phyloP scores from a whole-genome alignment of 1,140 invertebrate species.

The Maconellicoccus hirsutus region DNA sequence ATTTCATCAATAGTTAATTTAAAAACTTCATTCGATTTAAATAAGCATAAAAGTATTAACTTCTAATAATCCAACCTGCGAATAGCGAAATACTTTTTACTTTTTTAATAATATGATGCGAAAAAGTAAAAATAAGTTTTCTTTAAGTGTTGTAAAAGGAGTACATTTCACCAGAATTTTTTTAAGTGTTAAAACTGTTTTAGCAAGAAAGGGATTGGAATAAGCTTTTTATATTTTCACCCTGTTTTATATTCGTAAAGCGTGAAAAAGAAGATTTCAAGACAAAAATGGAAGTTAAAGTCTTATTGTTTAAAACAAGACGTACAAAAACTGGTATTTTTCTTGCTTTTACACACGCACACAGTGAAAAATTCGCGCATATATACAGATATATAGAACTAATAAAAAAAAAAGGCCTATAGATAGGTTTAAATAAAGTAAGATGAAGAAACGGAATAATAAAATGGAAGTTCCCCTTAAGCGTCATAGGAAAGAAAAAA shows the following conservation, averaged over 20 bases:
- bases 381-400: neutral
- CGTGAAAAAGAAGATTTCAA: slow-evolving; percentile 11
- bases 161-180: slow-evolving; percentile 16
- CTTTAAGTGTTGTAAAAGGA: slow-evolving; percentile 13
- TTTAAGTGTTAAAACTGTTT: slow-evolving; percentile 21
- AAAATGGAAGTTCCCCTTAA: slow-evolving; percentile 21
- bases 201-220: slow-evolving; percentile 9
- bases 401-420: slow-evolving; percentile 17
- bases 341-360: neutral
- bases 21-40: neutral
- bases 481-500: slow-evolving; percentile 16
- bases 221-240: slow-evolving; percentile 22
- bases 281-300: slow-evolving; percentile 19
- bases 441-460: slow-evolving; percentile 22
- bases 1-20: neutral
- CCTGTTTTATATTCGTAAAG: slow-evolving; percentile 20
- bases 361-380: neutral
- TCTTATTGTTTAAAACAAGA: slow-evolving; percentile 17
- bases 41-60: neutral
- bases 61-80: neutral
- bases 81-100: neutral
- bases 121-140: slow-evolving; percentile 5
- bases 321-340: neutral
- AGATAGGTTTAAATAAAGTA: slow-evolving; percentile 22
- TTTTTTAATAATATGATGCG: neutral